Percentiles rank a stretch among this genome's conserved stretches.
These are phyloP conservation scores for Coenonympha glycerion DNA, from an alignment of 2,888 invertebrate species.

Conservation along the genomic window DNA sequence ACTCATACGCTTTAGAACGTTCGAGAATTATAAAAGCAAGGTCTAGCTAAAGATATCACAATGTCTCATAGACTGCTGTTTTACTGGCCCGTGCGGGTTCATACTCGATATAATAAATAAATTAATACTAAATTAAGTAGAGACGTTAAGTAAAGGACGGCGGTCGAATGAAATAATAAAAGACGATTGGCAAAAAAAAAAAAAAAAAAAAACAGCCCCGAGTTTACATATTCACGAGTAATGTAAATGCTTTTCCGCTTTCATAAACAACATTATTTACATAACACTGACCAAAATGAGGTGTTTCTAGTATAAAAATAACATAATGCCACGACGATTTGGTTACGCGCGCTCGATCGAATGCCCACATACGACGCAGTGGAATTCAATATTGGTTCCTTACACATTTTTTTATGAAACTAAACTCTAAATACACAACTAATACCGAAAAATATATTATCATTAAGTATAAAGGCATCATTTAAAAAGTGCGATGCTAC, in stretches of 20 bases:
- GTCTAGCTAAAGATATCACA: slow-evolving; percentile 68
- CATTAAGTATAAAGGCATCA: slow-evolving; percentile 23
- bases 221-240: slow-evolving; percentile 25
- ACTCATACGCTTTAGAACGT: slow-evolving; percentile 29
- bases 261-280: slow-evolving; percentile 40
- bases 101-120: slow-evolving; percentile 53
- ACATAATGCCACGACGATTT: slow-evolving; percentile 59
- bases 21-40: slow-evolving; percentile 35
- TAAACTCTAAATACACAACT: slow-evolving; percentile 25
- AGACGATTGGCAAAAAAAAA: slow-evolving; percentile 45
- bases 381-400: slow-evolving; percentile 37
- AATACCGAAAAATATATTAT: slow-evolving; percentile 26
- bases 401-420: slow-evolving; percentile 28
- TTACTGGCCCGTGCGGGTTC: slow-evolving; percentile 68
- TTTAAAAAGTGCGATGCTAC: slow-evolving; percentile 19
- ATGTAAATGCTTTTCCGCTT: slow-evolving; percentile 64
- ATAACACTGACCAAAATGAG: slow-evolving; percentile 68
- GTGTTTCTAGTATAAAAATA: slow-evolving; percentile 49
- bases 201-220: slow-evolving; percentile 42
- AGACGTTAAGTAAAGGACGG: slow-evolving; percentile 69
- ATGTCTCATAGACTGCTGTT: slow-evolving; percentile 69
- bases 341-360: slow-evolving; percentile 37
- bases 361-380: slow-evolving; percentile 44
- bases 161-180: slow-evolving; percentile 41
- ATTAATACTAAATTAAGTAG: slow-evolving; percentile 73